Evolutionary conservation across 2,888 invertebrate species (phyloP), one percentile per base, ranked within the genome.

Genomic region (Athalia cordata): DNA sequence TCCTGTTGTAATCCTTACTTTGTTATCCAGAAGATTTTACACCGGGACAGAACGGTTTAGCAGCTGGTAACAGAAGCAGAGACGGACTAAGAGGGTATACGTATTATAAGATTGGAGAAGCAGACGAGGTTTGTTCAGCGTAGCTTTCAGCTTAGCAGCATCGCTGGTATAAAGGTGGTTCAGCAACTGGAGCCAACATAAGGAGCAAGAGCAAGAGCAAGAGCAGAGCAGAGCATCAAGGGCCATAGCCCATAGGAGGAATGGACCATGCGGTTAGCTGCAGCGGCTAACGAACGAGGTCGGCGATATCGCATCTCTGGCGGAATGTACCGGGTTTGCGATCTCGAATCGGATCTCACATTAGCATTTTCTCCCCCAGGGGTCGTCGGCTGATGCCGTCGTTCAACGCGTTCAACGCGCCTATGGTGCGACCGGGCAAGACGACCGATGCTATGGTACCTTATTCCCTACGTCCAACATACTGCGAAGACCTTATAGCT

Each of bases 331-430:
- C 84, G 62, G 75, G 86, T 85, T 85, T 85, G 85, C 83, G 85
- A 87, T 86, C 85, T 86, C 84, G 84, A 83, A 86, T 86, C 86
- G 85, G 84, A 86, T 86, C 86, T 86, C 84, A 84, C 85, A 87
- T 87, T 87, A 87, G 87, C 86, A 86, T 87, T 85, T 75, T 75
- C 75, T 75, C 75, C 75, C 75, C 50, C 62, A 75, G 75, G 62
- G 62, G 61, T 62, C 62, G 52, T 49, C 75, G 75, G 61, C 55
- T 75, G 75, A 75, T 62, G 75, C 64, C 64, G 75, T 61, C 62
- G 75, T 62, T 61, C 75, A 75, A 64, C 64, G 75, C 29, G 74
- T 13, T 13, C 52, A 52, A 59, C 74, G 72, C 72, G 72, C 70
- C 70, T 55, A 15, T 45, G 74, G 75, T 43, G 75, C 75, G 75